Conservation (phyloP, 2,113 vertebrate species). For the Vidua macroura region DNA sequence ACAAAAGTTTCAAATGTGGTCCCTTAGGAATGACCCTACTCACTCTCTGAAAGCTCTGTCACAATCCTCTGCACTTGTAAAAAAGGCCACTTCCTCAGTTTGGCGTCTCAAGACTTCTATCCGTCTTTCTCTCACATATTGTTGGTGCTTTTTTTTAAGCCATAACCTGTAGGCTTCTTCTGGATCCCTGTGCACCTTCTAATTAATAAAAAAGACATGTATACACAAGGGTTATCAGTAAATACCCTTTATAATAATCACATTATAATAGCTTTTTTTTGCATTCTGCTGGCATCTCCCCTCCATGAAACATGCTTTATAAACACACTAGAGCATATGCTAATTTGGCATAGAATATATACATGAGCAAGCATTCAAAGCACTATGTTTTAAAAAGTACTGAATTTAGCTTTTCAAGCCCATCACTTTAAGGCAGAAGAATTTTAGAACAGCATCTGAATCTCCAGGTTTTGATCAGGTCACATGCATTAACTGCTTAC, state of each 20-base stretch:
- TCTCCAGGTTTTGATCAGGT: neutral
- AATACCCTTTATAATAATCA: neutral
- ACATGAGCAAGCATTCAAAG: neutral
- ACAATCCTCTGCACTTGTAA: conserved; percentile 81
- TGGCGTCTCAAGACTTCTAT: conserved; percentile 82
- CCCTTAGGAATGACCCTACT: conserved; percentile 51
- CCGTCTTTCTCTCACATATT: conserved; percentile 85
- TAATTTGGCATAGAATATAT: neutral
- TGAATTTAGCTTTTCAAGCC: neutral
- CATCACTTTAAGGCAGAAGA: neutral
- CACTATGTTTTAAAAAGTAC: neutral
- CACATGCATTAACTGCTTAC: neutral
- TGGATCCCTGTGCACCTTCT: conserved; percentile 82
- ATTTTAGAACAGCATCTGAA: neutral
- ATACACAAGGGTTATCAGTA: neutral
- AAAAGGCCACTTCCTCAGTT: conserved; percentile 77
- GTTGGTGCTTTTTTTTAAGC: conserved; percentile 90
- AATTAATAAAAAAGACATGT: neutral
- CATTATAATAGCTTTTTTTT: neutral
- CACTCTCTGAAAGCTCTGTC: conserved; percentile 91
- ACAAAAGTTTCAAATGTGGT: neutral
- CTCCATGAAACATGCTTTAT: neutral
- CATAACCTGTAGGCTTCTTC: conserved; percentile 85
- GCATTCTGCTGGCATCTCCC: neutral
- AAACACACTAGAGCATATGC: neutral